Evolutionary conservation across 2,797 vertebrate genomes (phyloP).

Genomic region (Rhinichthys osculus): DNA sequence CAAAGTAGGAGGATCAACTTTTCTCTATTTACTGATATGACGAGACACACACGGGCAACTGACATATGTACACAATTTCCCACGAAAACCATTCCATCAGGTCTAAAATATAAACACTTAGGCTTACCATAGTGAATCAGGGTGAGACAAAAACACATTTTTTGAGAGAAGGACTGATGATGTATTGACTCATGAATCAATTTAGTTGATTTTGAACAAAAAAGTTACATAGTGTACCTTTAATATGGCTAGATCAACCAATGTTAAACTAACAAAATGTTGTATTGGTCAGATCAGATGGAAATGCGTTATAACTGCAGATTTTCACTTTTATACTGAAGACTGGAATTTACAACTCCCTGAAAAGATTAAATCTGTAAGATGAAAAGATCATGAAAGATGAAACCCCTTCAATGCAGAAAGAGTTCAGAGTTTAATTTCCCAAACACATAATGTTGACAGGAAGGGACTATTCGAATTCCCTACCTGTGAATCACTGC

Average conservation of each 20-base stretch:
- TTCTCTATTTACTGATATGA: neutral
- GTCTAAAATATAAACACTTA: too few species aligned
- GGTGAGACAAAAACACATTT: too few species aligned
- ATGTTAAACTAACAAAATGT: neutral
- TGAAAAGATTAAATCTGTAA: neutral
- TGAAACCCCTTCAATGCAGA: neutral
- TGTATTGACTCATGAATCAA: neutral
- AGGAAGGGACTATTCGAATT: neutral
- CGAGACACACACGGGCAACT: too few species aligned
- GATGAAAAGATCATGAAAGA: neutral
- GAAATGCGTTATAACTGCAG: neutral
- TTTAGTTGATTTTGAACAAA: too few species aligned
- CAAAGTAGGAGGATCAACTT: too few species aligned
- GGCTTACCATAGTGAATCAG: too few species aligned
- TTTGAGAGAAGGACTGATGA: neutral
- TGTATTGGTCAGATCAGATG: neutral
- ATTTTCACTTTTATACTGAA: neutral
- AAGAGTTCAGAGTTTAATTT: neutral
- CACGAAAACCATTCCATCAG: too few species aligned
- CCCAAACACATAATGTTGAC: neutral
- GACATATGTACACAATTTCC: too few species aligned
- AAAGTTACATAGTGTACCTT: too few species aligned
- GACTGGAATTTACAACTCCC: neutral
- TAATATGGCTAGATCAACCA: neutral
- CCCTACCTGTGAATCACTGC: conserved; percentile 10